Conservation (phyloP, 2,797 vertebrate genomes). For the Spinibarbus caldwelli region DNA sequence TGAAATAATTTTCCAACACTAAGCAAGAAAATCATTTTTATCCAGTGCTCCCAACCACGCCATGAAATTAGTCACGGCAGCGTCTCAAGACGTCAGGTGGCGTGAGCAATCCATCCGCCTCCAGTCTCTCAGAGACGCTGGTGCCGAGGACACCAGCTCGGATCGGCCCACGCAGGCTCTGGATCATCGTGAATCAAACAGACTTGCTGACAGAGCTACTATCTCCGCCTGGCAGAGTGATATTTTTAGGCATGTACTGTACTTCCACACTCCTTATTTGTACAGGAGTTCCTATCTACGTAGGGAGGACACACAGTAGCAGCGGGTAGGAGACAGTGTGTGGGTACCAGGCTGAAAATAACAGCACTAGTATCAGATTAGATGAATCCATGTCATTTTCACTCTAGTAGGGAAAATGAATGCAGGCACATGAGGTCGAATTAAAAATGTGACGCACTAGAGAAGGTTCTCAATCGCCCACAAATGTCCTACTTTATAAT, state of each 20-base stretch:
- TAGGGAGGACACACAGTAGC: constrained; percentile 58
- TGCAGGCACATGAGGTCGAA: constrained; percentile 19
- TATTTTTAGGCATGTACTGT: constrained; percentile 71
- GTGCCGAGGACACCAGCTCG: constrained; percentile 62
- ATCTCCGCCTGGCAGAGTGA: constrained; percentile 64
- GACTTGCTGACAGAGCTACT: constrained; percentile 62
- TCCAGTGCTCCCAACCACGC: constrained; percentile 37
- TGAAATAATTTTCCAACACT: too few species aligned
- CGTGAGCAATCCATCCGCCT: constrained; percentile 69
- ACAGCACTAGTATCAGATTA: constrained; percentile 34
- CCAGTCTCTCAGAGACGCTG: constrained; percentile 77
- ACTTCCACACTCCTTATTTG: constrained; percentile 76
- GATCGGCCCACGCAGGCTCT: constrained; percentile 74
- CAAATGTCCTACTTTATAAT: neutral
- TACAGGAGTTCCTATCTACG: constrained; percentile 55
- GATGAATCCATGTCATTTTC: constrained; percentile 28
- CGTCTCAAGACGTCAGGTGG: constrained; percentile 71
- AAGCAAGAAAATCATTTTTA: neutral
- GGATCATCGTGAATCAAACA: constrained; percentile 65
- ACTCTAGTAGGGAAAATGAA: neutral
- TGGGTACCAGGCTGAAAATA: constrained; percentile 63
- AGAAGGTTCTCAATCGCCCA: neutral
- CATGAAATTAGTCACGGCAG: constrained; percentile 65
- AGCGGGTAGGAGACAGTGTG: constrained; percentile 61
- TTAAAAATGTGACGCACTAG: constrained; percentile 1